Evolutionary conservation across 2,888 invertebrate species (phyloP), one percentile per base, ranked within the genome.

Genomic region (Caenorhabditis sp.): DNA sequence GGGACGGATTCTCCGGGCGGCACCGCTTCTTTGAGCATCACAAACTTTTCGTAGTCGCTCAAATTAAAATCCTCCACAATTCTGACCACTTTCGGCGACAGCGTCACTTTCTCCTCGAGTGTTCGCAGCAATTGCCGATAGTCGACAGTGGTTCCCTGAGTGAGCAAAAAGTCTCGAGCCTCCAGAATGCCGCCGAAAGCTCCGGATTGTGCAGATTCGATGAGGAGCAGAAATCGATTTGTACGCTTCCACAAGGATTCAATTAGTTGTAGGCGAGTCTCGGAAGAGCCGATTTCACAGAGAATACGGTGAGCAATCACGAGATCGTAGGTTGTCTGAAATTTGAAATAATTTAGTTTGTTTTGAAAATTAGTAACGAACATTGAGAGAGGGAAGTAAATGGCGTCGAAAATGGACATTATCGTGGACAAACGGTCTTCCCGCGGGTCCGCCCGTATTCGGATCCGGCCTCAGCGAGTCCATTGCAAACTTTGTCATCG

Each of bases 81-180:
- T 2, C 76, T 26, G 8, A 71, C 50, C 3, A 78, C 55, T 43
- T 68, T 55, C 11, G 62, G 77, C 3, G 56, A 58, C 20, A 72
- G 35, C 58, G 65, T 59, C 41, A 63, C 35, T 17, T 48, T 56
- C 15, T 63, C 71, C 7, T 76, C 55, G n/a, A 76, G 43, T 2
- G 48, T 58, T 17, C 59, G 55, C n/a, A 80, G 0, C 32, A 77
- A 30, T 46, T 55, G 65, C 9, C 59, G 27, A 56, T 66, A 58
- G 24, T 85, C 79, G 72, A 71, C 81, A 52, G 43, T 74, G 4
- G 65, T 80, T 35, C 87, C 88, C 63, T 92, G 88, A 89, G 92
- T 92, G 1, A 95, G 90, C 32, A 97, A 91, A 89, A 93, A 94
- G 81, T 95, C 94, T 84, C 95, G 92, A 0, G 94, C 94, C 91